Percentiles rank a stretch among this genome's conserved stretches.
Evolutionary conservation across 2,888 invertebrate genomes (phyloP).

Genomic region (Drosophila sordidula): DNA sequence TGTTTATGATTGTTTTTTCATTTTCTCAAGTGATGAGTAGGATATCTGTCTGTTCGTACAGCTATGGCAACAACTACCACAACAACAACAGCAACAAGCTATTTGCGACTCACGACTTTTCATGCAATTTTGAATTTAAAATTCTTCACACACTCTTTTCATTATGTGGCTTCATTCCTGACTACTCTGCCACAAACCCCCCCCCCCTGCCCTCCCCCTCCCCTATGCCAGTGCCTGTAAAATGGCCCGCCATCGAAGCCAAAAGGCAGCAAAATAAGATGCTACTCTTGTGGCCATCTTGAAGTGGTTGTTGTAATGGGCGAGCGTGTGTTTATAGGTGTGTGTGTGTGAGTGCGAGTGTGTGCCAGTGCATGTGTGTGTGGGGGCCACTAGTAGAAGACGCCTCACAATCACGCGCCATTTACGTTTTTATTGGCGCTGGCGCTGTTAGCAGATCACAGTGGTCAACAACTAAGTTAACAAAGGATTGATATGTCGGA

Average conservation of each 20-base stretch:
- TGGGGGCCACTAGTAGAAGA: constrained; percentile 62
- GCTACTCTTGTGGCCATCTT: constrained; percentile 80
- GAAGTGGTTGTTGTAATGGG: constrained; percentile 78
- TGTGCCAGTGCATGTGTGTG: constrained; percentile 23
- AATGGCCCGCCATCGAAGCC: constrained; percentile 75
- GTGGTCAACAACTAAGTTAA: constrained; percentile 24
- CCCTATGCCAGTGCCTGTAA: constrained; percentile 16
- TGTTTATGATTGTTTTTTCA: constrained; percentile 80
- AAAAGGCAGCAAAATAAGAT: constrained; percentile 74
- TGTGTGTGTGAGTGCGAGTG: constrained; percentile 21
- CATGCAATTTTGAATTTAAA: constrained; percentile 82
- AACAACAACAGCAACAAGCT: constrained; percentile 64
- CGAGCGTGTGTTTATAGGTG: constrained; percentile 28
- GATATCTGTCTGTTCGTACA: constrained; percentile 76
- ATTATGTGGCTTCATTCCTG: constrained; percentile 74
- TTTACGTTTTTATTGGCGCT: constrained; percentile 75
- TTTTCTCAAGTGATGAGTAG: constrained; percentile 82
- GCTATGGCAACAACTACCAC: constrained; percentile 46
- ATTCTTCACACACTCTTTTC: constrained; percentile 82
- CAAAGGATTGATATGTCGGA: not conserved
- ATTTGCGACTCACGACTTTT: constrained; percentile 82
- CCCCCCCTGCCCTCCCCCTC: not conserved
- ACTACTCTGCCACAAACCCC: constrained; percentile 1
- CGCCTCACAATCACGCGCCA: constrained; percentile 78
- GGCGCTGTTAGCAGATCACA: constrained; percentile 63